Percentiles rank a stretch among this genome's conserved stretches.
These are phyloP conservation scores for Drosophila subpulchrella DNA, from an alignment of 1,140 invertebrate genomes.

Conservation along the genomic window DNA sequence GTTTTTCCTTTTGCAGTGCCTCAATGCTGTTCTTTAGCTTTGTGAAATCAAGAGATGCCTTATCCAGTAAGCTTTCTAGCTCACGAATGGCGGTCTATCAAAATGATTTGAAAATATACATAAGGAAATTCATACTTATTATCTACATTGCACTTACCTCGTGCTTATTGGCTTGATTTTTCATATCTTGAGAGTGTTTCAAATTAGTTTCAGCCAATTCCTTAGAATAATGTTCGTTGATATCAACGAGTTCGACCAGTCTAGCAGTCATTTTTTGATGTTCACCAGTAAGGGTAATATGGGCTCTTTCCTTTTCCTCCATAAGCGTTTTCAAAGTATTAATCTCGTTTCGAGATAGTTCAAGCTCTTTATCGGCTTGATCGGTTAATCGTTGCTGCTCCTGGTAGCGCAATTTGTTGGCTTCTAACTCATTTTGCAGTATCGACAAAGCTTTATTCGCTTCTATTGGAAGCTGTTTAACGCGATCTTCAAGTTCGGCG, in stretches of 20 bases:
- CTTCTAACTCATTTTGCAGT: background rate
- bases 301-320: background rate
- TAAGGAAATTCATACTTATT: too few species aligned
- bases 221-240: background rate
- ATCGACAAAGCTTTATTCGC: background rate
- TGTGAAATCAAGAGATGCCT: background rate
- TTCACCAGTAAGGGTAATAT: background rate
- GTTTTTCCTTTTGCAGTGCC: background rate
- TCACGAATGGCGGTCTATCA: background rate
- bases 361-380: background rate
- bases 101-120: background rate
- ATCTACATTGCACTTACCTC: background rate
- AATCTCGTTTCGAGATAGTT: background rate
- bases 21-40: background rate
- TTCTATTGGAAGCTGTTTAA: background rate
- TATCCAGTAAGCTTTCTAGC: background rate
- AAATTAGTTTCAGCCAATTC: background rate
- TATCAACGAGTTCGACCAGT: background rate
- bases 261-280: background rate
- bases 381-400: conserved; percentile 4
- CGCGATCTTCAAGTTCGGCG: background rate
- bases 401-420: background rate
- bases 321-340: background rate
- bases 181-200: background rate
- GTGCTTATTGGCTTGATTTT: background rate